A percentile compares a stretch with the other conserved stretches of the same genome.
phyloP scores from a whole-genome alignment of 2,797 vertebrate species.

The Spinus pinus region DNA sequence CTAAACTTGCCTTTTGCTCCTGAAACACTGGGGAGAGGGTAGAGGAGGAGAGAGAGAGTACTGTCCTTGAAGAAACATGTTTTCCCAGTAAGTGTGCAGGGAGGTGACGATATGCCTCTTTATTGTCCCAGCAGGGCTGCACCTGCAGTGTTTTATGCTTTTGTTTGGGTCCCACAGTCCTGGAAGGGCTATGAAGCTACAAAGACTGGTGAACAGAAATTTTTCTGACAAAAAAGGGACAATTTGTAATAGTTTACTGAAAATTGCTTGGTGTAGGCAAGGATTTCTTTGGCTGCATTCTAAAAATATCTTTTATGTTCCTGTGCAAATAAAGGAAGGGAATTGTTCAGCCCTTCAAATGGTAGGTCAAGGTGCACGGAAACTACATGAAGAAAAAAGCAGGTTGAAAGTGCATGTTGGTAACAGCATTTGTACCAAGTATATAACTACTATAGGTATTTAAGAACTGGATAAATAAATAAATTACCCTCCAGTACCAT shows the following conservation, averaged over 20 bases:
- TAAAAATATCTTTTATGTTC: slow-evolving; percentile 30
- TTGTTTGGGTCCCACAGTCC: not conserved
- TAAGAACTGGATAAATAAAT: not conserved
- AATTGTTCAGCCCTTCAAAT: slow-evolving; percentile 27
- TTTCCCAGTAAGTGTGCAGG: not conserved
- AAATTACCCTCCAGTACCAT: not conserved
- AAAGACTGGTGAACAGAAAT: not conserved
- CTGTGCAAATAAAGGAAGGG: slow-evolving; percentile 3
- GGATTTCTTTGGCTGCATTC: not conserved
- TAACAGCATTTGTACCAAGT: not conserved
- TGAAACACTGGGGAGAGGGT: not conserved
- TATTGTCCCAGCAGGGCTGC: slow-evolving; percentile 4
- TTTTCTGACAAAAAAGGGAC: not conserved
- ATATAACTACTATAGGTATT: not conserved
- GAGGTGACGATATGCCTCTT: not conserved
- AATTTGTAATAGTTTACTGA: not conserved
- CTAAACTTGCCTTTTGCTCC: not conserved
- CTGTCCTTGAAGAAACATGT: slow-evolving; percentile 23
- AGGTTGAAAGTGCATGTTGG: slow-evolving; percentile 17
- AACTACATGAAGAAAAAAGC: not conserved
- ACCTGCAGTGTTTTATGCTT: not conserved
- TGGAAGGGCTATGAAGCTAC: not conserved
- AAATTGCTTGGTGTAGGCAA: not conserved
- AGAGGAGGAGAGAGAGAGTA: not conserved
- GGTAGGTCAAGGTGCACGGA: slow-evolving; percentile 45